Base-by-base conservation (phyloP, 2,797 vertebrate genomes). In the Myripristis murdjan region DNA sequence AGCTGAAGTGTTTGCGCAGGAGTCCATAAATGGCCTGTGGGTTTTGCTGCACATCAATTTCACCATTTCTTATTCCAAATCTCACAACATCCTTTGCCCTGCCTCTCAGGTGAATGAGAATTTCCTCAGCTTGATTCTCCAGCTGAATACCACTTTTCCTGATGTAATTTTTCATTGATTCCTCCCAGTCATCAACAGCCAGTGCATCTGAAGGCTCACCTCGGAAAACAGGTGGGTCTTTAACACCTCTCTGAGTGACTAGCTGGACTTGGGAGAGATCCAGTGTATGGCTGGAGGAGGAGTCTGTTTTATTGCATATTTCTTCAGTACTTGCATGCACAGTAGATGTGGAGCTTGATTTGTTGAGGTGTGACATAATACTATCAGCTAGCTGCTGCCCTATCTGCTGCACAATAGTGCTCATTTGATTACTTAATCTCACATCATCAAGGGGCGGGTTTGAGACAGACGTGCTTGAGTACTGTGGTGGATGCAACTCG, bases 11-110 rank as follows among this genome's bases (percentile, higher is more conserved):
- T 61, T 71, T 75, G 2, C 18, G 4, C 0, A 80, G 52, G 3
- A 83, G 57, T 2, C 54, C 56, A 44, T 64, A 76, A 2, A 71
- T 66, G 10, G 64, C 49, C 2, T 77, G 33, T 49, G 68, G 59
- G 14, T 64, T 31, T 0, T 18, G 22, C 0, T 43, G 16, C 1
- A 60, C 47, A 46, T 67, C 59, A 51, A 49, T 47, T 4, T 54
- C 52, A 60, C 67, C 10, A n/a, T n/a, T n/a, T n/a, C n/a, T n/a
- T n/a, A n/a, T n/a, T n/a, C n/a, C n/a, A n/a, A n/a, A n/a, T n/a
- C 12, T 70, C 2, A 77, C 84, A 10, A 84, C 43, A 53, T 84
- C 62, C 37, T 70, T 87, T 4, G 75, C 75, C 26, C 62, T 79
- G 22, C 70, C 66, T 54, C 59, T 78, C 15, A 87, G 51, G 4